Evolutionary conservation across 2,888 invertebrate genomes (phyloP).

Genomic region (Ichneumoninae sp.): DNA sequence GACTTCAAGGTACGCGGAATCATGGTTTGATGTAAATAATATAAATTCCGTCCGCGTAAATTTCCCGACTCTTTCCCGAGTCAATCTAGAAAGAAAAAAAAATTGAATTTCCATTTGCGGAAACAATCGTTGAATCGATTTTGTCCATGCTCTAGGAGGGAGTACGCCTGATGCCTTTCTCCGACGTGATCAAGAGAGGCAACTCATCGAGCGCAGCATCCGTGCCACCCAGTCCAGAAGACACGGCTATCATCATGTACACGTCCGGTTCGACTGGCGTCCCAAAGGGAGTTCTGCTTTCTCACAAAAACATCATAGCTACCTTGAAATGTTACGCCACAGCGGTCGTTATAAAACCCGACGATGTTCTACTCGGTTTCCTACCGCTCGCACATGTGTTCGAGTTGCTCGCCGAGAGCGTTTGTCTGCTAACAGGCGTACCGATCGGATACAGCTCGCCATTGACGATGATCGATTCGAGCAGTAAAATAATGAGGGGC

Average conservation of each 20-base stretch:
- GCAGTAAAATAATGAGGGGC: constrained; percentile 98
- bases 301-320: constrained; percentile 92
- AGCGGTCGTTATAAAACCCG: constrained; percentile 88
- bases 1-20: constrained; percentile 87
- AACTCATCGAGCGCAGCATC: constrained; percentile 76
- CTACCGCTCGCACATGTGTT: constrained; percentile 98
- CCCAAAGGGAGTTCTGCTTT: constrained; percentile 95
- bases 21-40: no score
- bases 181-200: constrained; percentile 88
- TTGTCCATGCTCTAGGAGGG: constrained; percentile 83
- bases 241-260: constrained; percentile 99
- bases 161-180: constrained; percentile 90
- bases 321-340: constrained; percentile 93
- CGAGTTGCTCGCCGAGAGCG: constrained; percentile 96
- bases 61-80: background rate
- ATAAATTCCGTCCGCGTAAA: no score
- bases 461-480: constrained; percentile 95
- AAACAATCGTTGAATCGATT: constrained; percentile 34
- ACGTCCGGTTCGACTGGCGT: constrained; percentile 98
- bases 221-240: constrained; percentile 88
- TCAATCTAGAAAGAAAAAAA: constrained; percentile 1
- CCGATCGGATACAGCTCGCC: constrained; percentile 98
- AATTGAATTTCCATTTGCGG: constrained; percentile 14
- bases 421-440: constrained; percentile 93
- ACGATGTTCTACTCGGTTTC: constrained; percentile 96